Conservation (phyloP, 2,888 invertebrate species). For the Cheilosia scutellata region DNA sequence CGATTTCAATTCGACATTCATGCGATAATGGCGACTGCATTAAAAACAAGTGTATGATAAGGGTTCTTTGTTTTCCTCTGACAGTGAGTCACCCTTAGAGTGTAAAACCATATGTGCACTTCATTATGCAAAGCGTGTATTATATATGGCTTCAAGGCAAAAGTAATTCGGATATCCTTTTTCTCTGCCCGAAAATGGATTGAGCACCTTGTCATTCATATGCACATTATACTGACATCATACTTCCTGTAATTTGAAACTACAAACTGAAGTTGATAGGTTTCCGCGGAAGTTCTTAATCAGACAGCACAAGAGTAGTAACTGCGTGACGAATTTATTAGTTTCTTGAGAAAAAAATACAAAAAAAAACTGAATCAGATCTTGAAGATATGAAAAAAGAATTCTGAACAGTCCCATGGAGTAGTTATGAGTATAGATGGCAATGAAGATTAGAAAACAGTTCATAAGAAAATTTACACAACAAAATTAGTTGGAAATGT, state of each 20-base stretch:
- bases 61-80: conserved; percentile 20
- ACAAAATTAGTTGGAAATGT: background rate
- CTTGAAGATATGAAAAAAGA: conserved; percentile 25
- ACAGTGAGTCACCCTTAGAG: conserved; percentile 21
- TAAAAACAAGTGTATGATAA: conserved; percentile 40
- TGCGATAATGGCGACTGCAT: background rate
- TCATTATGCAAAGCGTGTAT: conserved; percentile 40
- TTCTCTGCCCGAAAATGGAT: too few species aligned
- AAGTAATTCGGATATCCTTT: conserved; percentile 66
- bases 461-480: background rate
- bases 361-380: conserved; percentile 54
- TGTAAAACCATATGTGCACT: conserved; percentile 5
- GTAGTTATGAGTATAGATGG: conserved; percentile 11
- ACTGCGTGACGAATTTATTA: conserved; percentile 37
- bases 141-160: conserved; percentile 52
- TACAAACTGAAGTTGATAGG: conserved; percentile 30
- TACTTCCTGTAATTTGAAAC: conserved; percentile 69
- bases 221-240: conserved; percentile 25
- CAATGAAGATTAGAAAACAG: background rate
- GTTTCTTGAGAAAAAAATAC: conserved; percentile 1
- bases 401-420: conserved; percentile 4
- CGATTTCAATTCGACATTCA: conserved; percentile 14
- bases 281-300: conserved; percentile 68
- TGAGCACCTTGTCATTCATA: conserved; percentile 2
- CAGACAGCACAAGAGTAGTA: conserved; percentile 3